Base-by-base conservation (phyloP, 2,113 vertebrate genomes). In the Corythornis madagascariensis region DNA sequence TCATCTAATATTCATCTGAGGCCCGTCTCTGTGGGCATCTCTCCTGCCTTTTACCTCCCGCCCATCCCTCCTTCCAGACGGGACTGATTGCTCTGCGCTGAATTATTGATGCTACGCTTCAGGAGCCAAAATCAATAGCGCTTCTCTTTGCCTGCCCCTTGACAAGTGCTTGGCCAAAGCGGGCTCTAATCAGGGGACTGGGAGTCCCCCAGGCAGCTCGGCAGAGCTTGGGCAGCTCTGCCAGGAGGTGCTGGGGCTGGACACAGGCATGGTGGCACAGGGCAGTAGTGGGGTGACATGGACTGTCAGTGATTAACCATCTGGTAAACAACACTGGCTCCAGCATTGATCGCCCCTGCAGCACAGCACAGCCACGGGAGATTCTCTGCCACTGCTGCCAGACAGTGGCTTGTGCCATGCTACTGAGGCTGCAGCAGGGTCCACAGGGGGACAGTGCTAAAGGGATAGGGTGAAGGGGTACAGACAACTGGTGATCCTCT, bases 21-120 rank as follows among this genome's bases (percentile, higher is more conserved):
- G 74, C 88, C 33, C 6, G 40, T 57, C 65, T 85, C 72, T 0
- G 0, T 13, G 4, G 69, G 86, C 16, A 16, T 70, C 75, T 93
- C 64, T 93, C 88, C 89, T 22, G 69, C 86, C 93, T 94, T 57
- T 87, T 78, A 76, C 83, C 81, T 88, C 61, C 65, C 9, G 57
- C 92, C 92, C 33, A 31, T 24, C 80, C 43, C 67, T 90, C 53
- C 96, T 97, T 64, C 67, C 89, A 93, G 81, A 63, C 33, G 0
- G 77, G 74, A 90, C 85, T 33, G 1, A 93, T 91, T 90, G 80
- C 93, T 92, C 85, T 1, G 1, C 0, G 0, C 66, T 97, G 83
- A 95, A 97, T 97, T 97, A 97, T 97, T 97, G 89, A 97, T 97
- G 86, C 43, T 64, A 76, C 95, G 47, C 90, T 93, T 96, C 93